Evolutionary conservation across 2,888 invertebrate species (phyloP), one percentile per base, ranked within the genome.

Genomic region (Ferrisia virgata): DNA sequence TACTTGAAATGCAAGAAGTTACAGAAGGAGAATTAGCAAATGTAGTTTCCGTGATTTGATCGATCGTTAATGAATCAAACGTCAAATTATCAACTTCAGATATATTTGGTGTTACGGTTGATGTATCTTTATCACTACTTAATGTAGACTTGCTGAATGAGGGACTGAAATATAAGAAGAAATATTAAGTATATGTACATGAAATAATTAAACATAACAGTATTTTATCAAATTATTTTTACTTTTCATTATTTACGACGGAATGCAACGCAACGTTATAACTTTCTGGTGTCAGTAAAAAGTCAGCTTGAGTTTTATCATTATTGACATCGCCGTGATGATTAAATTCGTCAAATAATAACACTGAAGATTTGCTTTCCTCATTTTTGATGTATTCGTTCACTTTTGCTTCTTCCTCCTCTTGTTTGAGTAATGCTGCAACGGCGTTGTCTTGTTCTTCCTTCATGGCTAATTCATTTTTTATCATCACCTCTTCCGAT

Each of bases 301-400:
- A 82, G 25, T 82, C 82, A 25, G 69, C 28, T 13, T 36, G 39
- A 22, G 40, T 18, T 40, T 82, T 82, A 11, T 58, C 82, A n/a
- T 25, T 28, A 15, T 39, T 39, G 0, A 79, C 31, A 22, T 72
- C 82, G 0, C 6, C n/a, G 40, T 82, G 82, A 33, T 69, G 82
- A 31, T 69, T 64, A 25, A 82, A 82, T 40, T 82, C 82, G 72
- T 82, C 82, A 31, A 82, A 82, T 69, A 82, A 15, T 18, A 82
- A 69, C 0, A 72, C 82, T 31, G 82, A 72, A 8, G 82, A 82
- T 72, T 82, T 82, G n/a, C 72, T 72, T 40, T 82, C 82, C 28
- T 82, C 82, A 40, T 82, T 82, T 72, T 72, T 82, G 8, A 82
- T 82, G 18, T 82, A 82, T 31, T 82, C 82, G 82, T 82, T 72